A percentile compares a stretch with the other conserved stretches of the same genome.
Evolutionary conservation across 2,797 vertebrate genomes (phyloP).

Genomic region (Phataginus tricuspis): DNA sequence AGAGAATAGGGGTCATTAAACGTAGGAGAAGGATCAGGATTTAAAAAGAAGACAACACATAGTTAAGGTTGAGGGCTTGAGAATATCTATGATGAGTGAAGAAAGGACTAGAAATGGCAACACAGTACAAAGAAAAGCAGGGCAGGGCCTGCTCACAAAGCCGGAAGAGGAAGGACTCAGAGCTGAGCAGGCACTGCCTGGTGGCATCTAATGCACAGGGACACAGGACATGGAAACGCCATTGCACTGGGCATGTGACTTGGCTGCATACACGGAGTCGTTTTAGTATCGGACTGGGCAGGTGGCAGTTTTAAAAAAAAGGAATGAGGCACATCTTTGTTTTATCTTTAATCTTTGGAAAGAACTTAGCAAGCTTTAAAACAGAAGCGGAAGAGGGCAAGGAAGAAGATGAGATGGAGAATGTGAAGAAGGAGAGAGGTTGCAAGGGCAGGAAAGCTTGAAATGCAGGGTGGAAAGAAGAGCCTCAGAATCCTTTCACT

Average conservation of each 20-base stretch:
- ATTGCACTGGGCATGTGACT: neutral
- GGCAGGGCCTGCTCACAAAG: neutral
- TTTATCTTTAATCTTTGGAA: neutral
- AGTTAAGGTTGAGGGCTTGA: neutral
- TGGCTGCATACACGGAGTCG: neutral
- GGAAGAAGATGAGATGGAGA: neutral
- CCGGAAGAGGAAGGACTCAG: neutral
- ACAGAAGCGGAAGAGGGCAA: neutral
- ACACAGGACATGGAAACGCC: fast-evolving
- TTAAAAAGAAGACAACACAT: neutral
- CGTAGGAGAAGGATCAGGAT: neutral
- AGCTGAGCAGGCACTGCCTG: neutral
- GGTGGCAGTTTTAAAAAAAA: neutral
- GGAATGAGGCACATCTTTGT: neutral
- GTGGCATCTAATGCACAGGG: neutral
- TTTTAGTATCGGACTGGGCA: neutral
- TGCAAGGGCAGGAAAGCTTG: neutral
- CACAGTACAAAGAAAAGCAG: neutral
- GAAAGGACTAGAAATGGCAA: neutral
- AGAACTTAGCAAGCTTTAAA: neutral
- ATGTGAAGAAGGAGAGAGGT: neutral
- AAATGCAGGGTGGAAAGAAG: neutral
- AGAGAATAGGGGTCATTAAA: neutral
- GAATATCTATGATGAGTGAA: neutral
- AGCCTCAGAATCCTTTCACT: neutral